Evolutionary conservation across 2,113 vertebrate genomes (phyloP).

Genomic region (Toxotes jaculatrix): DNA sequence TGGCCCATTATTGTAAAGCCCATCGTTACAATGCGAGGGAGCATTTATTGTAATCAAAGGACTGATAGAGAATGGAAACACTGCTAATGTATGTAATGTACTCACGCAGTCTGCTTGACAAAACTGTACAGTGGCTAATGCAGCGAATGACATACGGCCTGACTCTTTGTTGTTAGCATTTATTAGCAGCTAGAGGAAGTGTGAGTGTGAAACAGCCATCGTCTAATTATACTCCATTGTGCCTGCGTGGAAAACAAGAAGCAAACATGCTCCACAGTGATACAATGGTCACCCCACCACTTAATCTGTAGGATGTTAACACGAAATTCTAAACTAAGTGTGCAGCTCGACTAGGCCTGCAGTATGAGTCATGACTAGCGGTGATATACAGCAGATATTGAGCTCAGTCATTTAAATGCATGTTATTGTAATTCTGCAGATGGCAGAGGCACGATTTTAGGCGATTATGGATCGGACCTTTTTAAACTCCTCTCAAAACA

Average conservation of each 20-base stretch:
- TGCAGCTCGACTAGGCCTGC: conserved; percentile 1
- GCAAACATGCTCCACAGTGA: conserved; percentile 26
- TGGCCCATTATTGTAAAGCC: conserved; percentile 80
- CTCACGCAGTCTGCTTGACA: conserved; percentile 64
- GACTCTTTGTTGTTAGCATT: conserved; percentile 65
- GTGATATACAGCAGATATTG: conserved; percentile 58
- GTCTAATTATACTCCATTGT: conserved; percentile 66
- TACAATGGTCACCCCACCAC: conserved; percentile 48
- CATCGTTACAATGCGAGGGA: conserved; percentile 66
- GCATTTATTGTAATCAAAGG: conserved; percentile 77
- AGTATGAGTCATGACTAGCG: conserved; percentile 59
- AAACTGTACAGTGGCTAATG: conserved; percentile 64
- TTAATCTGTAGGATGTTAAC: conserved; percentile 59
- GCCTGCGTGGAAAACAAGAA: conserved; percentile 53
- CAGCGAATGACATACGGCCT: conserved; percentile 71
- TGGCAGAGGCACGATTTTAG: conserved; percentile 49
- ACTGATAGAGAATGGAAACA: conserved; percentile 70
- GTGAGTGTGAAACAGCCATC: conserved; percentile 41
- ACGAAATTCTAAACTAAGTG: conserved; percentile 44
- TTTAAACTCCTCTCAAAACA: conserved; percentile 52
- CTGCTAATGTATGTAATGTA: conserved; percentile 79
- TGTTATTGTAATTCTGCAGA: conserved; percentile 69
- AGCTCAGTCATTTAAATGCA: conserved; percentile 61
- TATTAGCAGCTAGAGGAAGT: conserved; percentile 57
- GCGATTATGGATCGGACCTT: conserved; percentile 67